phyloP scores from a whole-genome alignment of 2,113 vertebrate species.

The Microtus montanus region DNA sequence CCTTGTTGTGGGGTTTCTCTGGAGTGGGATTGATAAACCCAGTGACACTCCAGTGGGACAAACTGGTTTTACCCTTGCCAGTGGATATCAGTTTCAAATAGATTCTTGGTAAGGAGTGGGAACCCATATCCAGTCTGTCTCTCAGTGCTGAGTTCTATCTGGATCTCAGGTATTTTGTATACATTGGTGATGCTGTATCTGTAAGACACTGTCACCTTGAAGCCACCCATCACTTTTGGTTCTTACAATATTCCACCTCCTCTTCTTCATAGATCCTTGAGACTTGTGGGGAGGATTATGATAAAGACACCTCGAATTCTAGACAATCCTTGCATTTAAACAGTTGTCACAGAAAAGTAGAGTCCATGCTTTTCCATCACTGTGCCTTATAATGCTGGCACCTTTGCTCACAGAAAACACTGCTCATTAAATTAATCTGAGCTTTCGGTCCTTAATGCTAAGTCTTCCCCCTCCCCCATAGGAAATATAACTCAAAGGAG shows the following conservation, averaged over 20 bases:
- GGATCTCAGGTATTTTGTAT: background rate
- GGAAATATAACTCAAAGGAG: background rate
- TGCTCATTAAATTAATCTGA: background rate
- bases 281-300: background rate
- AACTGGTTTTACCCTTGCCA: background rate
- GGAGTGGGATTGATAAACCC: background rate
- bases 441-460: background rate
- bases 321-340: background rate
- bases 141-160: background rate
- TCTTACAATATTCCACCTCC: background rate
- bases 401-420: background rate
- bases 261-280: background rate
- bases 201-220: background rate
- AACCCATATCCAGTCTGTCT: background rate
- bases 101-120: no score
- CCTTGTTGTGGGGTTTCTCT: background rate
- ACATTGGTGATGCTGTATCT: background rate
- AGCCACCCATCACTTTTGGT: no score
- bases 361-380: background rate
- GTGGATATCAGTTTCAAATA: background rate
- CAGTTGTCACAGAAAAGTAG: background rate
- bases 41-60: background rate
- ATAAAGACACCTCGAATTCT: background rate
- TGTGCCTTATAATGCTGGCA: fast-evolving
- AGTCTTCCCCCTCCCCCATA: background rate